A percentile compares a stretch with the other conserved stretches of the same genome.
These are phyloP conservation scores for Luscinia luscinia DNA, from an alignment of 2,797 vertebrate species.

Conservation along the genomic window DNA sequence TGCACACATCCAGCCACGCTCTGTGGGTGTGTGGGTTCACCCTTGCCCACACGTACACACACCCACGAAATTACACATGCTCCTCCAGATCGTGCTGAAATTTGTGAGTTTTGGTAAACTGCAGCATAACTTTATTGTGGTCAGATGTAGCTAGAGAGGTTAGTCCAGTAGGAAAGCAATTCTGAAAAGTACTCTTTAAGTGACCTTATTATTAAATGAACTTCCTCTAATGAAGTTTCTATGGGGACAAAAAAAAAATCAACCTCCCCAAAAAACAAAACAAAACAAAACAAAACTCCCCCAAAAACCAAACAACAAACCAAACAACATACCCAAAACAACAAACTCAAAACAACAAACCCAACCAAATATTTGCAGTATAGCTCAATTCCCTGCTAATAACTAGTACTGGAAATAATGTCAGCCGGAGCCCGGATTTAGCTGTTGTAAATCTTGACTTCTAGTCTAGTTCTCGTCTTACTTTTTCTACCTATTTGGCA, in stretches of 20 bases:
- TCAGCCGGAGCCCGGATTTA: not conserved
- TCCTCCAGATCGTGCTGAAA: not conserved
- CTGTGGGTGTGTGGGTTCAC: not conserved
- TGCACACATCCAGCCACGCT: not conserved
- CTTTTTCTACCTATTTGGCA: not conserved
- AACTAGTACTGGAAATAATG: not conserved
- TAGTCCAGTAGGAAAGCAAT: not conserved
- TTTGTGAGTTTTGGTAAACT: not conserved
- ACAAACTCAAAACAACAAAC: not conserved
- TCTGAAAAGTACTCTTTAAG: constrained; percentile 16
- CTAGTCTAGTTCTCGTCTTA: not conserved
- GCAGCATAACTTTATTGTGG: not conserved
- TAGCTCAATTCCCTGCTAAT: not conserved
- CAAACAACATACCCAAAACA: no score
- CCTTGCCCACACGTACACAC: not conserved
- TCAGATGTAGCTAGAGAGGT: not conserved
- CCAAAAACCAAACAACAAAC: no score
- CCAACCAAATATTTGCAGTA: not conserved
- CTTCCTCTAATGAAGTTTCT: not conserved
- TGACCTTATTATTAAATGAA: constrained; percentile 10
- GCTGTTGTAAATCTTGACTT: not conserved
- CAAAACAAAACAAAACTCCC: no score
- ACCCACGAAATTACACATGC: fast-evolving
- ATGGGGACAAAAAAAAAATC: not conserved
- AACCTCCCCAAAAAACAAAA: not conserved